Evolutionary conservation across 2,888 invertebrate species (phyloP), one percentile per base, ranked within the genome.

Genomic region (Ophraella communa): DNA sequence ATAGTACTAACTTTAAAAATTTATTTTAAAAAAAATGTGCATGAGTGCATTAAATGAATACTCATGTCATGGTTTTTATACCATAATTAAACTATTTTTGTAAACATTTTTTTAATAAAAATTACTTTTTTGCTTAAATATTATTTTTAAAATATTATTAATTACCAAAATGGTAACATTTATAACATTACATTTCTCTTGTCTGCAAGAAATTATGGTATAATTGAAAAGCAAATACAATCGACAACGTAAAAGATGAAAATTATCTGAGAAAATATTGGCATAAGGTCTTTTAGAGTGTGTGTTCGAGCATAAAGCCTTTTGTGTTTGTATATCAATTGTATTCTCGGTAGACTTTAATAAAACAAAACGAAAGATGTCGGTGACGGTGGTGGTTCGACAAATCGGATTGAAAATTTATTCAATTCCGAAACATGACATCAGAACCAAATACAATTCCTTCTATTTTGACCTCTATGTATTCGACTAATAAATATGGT

Each of bases 321-420:
- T 70, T 73, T 72, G 71, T 72, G 68, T 72, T 69, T 73, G 69
- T 68, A 73, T 72, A 73, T 73, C 73, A 72, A 73, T 72, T 72
- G 73, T 73, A 70, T 71, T 71, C 72, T 67, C 71, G 62, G 73
- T 67, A 71, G 71, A 70, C 73, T 71, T 72, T 75, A 73, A 71
- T 75, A 77, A 76, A 77, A 76, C 76, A 77, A 77, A 30, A 75
- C 76, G 71, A 70, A 76, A 75, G 75, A 74, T 73, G 73, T 71
- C 73, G 73, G 72, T 68, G 30, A 14, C 35, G 35, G 39, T 5
- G 14, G 72, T 69, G 73, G 75, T 75, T 76, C 74, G 74, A 74
- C 76, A 76, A 77, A 76, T 77, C 77, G 76, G 77, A 76, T 77
- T 77, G 77, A 76, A 76, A 76, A 76, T 77, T 76, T 56, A 49